These are phyloP conservation scores for Dyspetes luteomarginatus DNA, from an alignment of 2,888 invertebrate species.

Conservation along the genomic window DNA sequence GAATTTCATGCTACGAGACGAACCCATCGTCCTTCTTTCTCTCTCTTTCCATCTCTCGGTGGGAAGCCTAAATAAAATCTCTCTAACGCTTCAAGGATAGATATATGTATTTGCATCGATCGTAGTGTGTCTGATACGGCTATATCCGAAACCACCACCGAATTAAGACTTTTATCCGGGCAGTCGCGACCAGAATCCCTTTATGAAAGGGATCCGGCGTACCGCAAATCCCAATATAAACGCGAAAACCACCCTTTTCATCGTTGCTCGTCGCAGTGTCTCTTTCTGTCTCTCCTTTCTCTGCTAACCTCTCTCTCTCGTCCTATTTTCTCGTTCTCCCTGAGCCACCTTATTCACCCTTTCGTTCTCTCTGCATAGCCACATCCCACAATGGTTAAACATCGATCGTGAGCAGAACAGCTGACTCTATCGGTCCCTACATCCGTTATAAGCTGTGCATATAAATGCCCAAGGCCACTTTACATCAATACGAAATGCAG, in stretches of 20 bases:
- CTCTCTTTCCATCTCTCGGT: not conserved
- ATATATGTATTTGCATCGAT: constrained; percentile 20
- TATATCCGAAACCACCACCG: constrained; percentile 41
- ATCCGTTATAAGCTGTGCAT: constrained; percentile 58
- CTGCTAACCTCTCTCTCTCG: not conserved
- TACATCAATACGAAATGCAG: constrained; percentile 40
- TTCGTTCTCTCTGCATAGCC: constrained; percentile 10
- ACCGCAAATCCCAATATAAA: constrained; percentile 63
- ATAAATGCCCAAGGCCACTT: constrained; percentile 56
- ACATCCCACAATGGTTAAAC: constrained; percentile 54
- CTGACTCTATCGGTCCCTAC: constrained; percentile 3
- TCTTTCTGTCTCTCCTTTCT: constrained; percentile 13
- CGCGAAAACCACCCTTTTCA: constrained; percentile 41
- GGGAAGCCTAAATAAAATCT: not conserved
- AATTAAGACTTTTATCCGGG: constrained; percentile 66
- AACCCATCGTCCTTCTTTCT: not conserved
- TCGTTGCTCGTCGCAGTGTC: not conserved
- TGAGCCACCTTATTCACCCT: constrained; percentile 41
- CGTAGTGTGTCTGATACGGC: constrained; percentile 27
- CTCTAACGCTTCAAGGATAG: not conserved
- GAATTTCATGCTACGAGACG: not conserved
- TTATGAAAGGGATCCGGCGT: constrained; percentile 63
- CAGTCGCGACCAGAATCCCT: constrained; percentile 63
- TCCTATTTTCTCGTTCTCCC: constrained; percentile 4
- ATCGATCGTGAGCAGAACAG: constrained; percentile 38